Base-by-base conservation (phyloP, 2,797 vertebrate species). In the Hozukius guyotensis region DNA sequence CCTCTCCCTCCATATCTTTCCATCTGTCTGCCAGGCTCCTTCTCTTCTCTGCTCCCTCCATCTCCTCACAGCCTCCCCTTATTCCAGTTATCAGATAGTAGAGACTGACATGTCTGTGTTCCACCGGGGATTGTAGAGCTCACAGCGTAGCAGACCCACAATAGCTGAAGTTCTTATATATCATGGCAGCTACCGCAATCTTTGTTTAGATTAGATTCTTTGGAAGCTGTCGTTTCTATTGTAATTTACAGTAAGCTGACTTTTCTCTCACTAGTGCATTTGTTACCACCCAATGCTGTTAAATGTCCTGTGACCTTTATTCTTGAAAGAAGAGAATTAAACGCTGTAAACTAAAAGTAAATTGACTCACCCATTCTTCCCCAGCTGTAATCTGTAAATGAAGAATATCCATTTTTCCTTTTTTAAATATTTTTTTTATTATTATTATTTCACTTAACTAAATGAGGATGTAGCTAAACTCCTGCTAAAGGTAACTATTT, bases 61-160 rank as follows among this genome's bases (percentile, higher is more conserved):
- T 86, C 78, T 78, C 66, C 63, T 46, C 59, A 4, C 70, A n/a
- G 52, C 73, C 60, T 25, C 56, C 65, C 60, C 62, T 72, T 70
- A 63, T 77, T 84, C 46, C 64, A 53, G 49, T 86, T 78, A 88
- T 91, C 88, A 84, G 76, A 90, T 69, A 29, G 72, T 46, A 20
- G 56, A 80, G 78, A 72, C 55, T 82, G 87, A 83, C 89, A 80
- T 31, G 29, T 86, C 65, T 77, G 66, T 84, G 77, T 83, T 81
- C 67, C 79, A 67, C 61, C 24, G 24, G 76, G 75, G 77, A 78
- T 63, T 76, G 42, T 53, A 53, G 42, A 34, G 63, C 31, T 82
- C 56, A 27, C 46, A 59, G 72, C 24, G 0, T n/a, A 7, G 34
- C 86, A 71, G 56, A 69, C 73, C 38, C 24, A 77, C 81, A 78